Base-by-base conservation (phyloP, 2,888 invertebrate genomes). In the Penaeus monodon region DNA sequence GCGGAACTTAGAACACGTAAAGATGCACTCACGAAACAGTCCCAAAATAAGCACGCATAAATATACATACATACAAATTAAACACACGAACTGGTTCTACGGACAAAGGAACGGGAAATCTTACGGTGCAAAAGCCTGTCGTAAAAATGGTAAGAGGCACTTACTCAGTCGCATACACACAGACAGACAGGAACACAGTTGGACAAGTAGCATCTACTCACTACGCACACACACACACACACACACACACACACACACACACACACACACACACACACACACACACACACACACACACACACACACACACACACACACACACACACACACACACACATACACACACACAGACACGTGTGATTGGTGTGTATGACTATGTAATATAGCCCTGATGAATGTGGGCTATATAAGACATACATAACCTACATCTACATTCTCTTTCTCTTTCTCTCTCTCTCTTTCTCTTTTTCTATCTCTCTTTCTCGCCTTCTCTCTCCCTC, bases 211-310 rank as follows among this genome's bases (percentile, higher is more conserved):
- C 27, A 78, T 78, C 44, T 44, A 44, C 10, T 44, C 10, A 44
- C 44, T 6, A 78, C n/a, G 49, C 27, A 49, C 7, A 24, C 27
- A 78, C 27, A 78, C 57, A 49, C 57, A 44, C 27, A 78, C 38
- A 78, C 57, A 78, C 57, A 78, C 57, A 44, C 57, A 78, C 57
- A 78, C 38, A 78, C 27, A 78, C 8, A 44, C 57, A 22, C 57
- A 78, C 27, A 33, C 57, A 78, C 27, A 78, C 57, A 78, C 38
- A 78, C 57, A 78, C 57, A 44, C 57, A 44, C 57, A 78, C 27
- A 78, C 57, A 44, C 27, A 78, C 57, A 78, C 38, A 77, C n/a
- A 77, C 57, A 44, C 57, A 44, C 57, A 77, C 57, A 77, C 57
- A 44, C 57, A 29, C 57, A 49, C 57, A 78, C n/a, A 78, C 57